Evolutionary conservation across 2,888 invertebrate species (phyloP), one percentile per base, ranked within the genome.

Genomic region (Pemphredon lugubris): DNA sequence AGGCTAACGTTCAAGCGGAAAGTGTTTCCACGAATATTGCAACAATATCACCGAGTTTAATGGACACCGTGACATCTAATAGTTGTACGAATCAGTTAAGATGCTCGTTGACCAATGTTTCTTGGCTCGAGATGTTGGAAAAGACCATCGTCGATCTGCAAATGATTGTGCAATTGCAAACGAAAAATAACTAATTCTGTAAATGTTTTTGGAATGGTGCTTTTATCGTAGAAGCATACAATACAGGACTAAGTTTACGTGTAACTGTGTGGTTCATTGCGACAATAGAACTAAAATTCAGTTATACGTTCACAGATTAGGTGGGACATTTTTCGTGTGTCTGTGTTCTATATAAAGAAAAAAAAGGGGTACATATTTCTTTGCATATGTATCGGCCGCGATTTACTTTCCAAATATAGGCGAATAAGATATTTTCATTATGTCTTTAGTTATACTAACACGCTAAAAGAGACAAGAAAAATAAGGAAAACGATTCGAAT

Each of bases 121-220:
- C 89, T 40, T 90, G 90, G 90, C 83, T 90, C 20, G 89, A 90
- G 59, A 88, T 88, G 85, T 83, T 90, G 58, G 90, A 90, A 71
- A 90, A 89, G 73, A 90, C 90, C 53, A 89, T 90, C 63, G 75
- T 83, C 34, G 90, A 88, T 79, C 79, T 90, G 39, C 89, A 89
- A 70, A 84, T 87, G 81, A 87, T 88, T 70, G 89, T 89, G 79
- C 86, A 88, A 80, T 84, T 89, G 71, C 88, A 89, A 83, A 79
- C 80, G 53, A 87, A 87, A 69, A 87, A 82, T 76, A 81, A 79
- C 63, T 81, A 77, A 75, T 59, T 68, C 61, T 70, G 61, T 61
- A 58, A n/a, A 61, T 70, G 66, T 63, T 68, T 7, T 63, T 71
- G 40, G 48, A 75, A 66, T 60, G 70, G 71, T 75, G 68, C 74